Base-by-base conservation (phyloP, 2,888 invertebrate species). In the Leptopilina syphax region DNA sequence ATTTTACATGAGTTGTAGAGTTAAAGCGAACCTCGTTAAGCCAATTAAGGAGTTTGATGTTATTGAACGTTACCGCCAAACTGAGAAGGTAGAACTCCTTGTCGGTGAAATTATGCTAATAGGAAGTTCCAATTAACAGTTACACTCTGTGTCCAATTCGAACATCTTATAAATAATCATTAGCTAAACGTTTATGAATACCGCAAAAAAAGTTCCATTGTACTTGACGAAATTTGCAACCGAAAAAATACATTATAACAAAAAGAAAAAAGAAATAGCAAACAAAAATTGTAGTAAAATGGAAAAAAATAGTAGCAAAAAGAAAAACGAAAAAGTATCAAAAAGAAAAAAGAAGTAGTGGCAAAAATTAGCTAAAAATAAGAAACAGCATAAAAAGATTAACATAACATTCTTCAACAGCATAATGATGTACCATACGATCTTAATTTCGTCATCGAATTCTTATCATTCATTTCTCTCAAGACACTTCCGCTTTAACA, bases 21-120 rank as follows among this genome's bases (percentile, higher is more conserved):
- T 85, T 83, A 82, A 84, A 84, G 84, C 84, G 84, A 83, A 83
- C 85, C 84, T 85, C 83, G 84, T 83, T 81, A 83, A 85, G 85
- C 86, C 87, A 87, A 88, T 88, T 86, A 86, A 86, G 86, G 84
- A 86, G 85, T 87, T 87, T 86, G 84, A 86, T 83, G 85, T 83
- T 86, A 85, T 85, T 86, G 85, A 85, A 86, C 84, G 84, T 83
- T 84, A 84, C 80, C 83, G 80, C 60, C 80, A 79, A 80, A 63
- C 63, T 63, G 63, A 63, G 63, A 63, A 63, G 63, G 63, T 63
- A 63, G 63, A 24, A 63, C 63, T 63, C 80, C 80, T 78, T 77
- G 81, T 83, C 84, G 82, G 83, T 84, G 85, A 85, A 85, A 85
- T 86, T 86, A 85, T 85, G 84, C 85, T 86, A 87, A 85, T 86